Conservation (phyloP, 2,888 invertebrate genomes). For the Hemithea aestivaria region DNA sequence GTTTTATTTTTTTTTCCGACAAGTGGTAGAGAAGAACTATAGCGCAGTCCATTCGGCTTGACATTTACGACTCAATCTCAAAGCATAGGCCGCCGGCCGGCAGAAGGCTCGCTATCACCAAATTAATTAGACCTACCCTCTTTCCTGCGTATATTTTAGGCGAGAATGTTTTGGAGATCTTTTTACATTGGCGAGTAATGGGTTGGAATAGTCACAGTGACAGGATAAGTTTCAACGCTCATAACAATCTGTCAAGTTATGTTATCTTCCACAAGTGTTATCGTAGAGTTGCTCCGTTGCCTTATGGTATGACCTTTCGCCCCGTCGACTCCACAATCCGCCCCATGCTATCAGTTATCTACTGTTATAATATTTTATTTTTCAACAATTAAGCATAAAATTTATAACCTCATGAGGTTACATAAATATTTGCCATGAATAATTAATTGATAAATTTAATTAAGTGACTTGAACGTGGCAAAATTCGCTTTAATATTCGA, state of each 20-base stretch:
- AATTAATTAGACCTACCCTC: conserved; percentile 53
- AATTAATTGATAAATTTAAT: too few relatives aligned
- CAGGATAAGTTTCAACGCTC: conserved; percentile 61
- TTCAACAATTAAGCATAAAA: too few relatives aligned
- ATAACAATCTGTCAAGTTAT: conserved; percentile 63
- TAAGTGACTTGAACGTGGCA: too few relatives aligned
- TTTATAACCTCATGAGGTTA: too few relatives aligned
- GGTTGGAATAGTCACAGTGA: conserved; percentile 59
- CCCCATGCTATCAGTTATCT: too few relatives aligned
- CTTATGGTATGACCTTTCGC: conserved; percentile 9
- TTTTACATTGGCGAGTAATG: conserved; percentile 42
- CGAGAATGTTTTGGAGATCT: conserved; percentile 40
- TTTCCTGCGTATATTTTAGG: conserved; percentile 14
- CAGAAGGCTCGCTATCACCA: conserved; percentile 57
- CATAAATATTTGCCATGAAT: too few relatives aligned
- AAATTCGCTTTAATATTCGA: too few relatives aligned
- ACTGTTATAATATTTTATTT: too few relatives aligned
- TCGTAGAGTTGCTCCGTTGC: conserved; percentile 48
- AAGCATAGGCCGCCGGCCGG: conserved; percentile 60
- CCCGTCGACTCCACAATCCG: not conserved
- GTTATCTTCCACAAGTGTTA: conserved; percentile 63
- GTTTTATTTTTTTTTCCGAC: conserved; percentile 55
- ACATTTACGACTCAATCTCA: conserved; percentile 77
- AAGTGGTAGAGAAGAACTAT: conserved; percentile 63
- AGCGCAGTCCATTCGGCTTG: conserved; percentile 64